Base-by-base conservation (phyloP, 2,797 vertebrate genomes). In the Chromobotia macracanthus region DNA sequence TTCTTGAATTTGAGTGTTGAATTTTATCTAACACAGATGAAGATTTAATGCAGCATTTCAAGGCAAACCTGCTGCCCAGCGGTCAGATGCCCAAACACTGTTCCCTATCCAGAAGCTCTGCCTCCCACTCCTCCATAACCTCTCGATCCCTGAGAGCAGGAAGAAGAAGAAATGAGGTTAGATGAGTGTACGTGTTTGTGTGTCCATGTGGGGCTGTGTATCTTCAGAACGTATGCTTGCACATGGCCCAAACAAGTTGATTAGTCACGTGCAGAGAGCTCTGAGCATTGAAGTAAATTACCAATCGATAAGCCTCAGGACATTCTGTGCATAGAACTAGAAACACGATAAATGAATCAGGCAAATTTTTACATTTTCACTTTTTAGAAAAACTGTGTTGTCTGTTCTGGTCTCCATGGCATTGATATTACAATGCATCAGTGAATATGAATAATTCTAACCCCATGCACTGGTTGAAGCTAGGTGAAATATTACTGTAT, bases 31-130 rank as follows among this genome's bases (percentile, higher is more conserved):
- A 18, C 38, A 58, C 64, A 86, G 85, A 85, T 74, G 80, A 80
- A 65, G 74, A 84, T 41, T 41, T 72, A 21, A 68, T 80, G 46
- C 82, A 80, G 75, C 78, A 78, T 79, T 76, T 65, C 31, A 80
- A 77, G 74, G 74, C 69, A 75, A 82, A 72, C 44, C 67, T 76
- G 75, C 19, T 76, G 63, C 38, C 77, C 61, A 72, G 75, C 25
- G 89, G 91, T 84, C 95, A 95, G 83, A 90, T 91, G 78, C 88
- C 95, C 0, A 92, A 91, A 80, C 94, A 92, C 66, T 93, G 94
- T 69, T 97, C 96, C 79, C 95, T 95, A 0, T 92, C 93, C 0
- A 94, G 94, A 87, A 95, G 94, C 77, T 87, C 87, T 67, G 95
- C 95, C 1, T 93, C 95, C 19, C 90, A 87, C 18, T 91, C 94